These are phyloP conservation scores for Omphaloscelis lunosa DNA, from an alignment of 2,888 invertebrate genomes.

Conservation along the genomic window DNA sequence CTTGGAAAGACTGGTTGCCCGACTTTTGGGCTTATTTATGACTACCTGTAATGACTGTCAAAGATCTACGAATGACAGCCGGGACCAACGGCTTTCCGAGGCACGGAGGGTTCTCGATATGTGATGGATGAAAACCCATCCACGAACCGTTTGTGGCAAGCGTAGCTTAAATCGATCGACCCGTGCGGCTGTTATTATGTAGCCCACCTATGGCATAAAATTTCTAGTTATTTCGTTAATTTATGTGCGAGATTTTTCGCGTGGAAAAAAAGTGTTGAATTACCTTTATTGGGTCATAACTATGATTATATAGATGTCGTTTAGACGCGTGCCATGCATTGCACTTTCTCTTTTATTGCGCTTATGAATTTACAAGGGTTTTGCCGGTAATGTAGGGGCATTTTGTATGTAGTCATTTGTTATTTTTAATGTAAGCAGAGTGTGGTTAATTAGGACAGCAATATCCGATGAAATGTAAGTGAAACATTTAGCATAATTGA, in stretches of 20 bases:
- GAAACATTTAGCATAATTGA: conserved; percentile 20
- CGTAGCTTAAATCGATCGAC: neutral
- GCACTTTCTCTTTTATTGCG: conserved; percentile 49
- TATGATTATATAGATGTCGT: conserved; percentile 54
- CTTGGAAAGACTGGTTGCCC: neutral
- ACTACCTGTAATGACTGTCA: neutral
- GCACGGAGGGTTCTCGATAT: neutral
- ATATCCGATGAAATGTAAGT: conserved; percentile 21
- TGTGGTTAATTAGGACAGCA: conserved; percentile 3
- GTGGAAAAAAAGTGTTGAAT: conserved; percentile 71
- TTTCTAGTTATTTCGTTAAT: conserved; percentile 5
- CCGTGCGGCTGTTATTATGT: neutral
- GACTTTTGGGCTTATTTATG: neutral
- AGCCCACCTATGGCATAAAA: conserved; percentile 9
- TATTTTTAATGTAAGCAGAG: conserved; percentile 21
- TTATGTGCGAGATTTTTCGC: conserved; percentile 68
- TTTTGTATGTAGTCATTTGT: conserved; percentile 40
- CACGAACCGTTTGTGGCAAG: neutral
- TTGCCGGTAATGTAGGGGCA: conserved; percentile 37
- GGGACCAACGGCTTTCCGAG: neutral
- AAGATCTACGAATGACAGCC: neutral
- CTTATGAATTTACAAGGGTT: conserved; percentile 51
- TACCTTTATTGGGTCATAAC: conserved; percentile 76
- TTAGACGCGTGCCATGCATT: conserved; percentile 39
- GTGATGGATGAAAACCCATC: neutral